A percentile compares a stretch with the other conserved stretches of the same genome.
Conservation (phyloP, 2,797 vertebrate genomes). For the Odontamblyopus lacepedii region DNA sequence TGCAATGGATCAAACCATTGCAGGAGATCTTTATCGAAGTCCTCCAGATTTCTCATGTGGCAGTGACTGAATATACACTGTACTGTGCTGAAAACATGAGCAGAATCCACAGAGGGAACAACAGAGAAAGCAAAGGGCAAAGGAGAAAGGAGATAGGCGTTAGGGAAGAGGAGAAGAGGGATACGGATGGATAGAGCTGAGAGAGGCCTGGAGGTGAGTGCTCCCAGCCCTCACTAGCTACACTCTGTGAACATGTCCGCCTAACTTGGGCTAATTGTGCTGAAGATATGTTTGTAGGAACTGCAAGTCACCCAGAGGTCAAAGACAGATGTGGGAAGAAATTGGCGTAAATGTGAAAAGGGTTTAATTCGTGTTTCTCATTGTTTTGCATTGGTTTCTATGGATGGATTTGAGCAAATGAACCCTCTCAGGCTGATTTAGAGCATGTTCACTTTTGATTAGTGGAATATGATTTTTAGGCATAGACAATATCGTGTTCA, state of each 20-base stretch:
- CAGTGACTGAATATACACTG: conserved; percentile 56
- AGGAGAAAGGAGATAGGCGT: conserved; percentile 18
- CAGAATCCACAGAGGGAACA: conserved; percentile 50
- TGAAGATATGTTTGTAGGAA: conserved; percentile 3
- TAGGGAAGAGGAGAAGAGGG: conserved; percentile 15
- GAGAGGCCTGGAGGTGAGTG: conserved; percentile 31
- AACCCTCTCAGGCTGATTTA: neutral
- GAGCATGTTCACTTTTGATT: too few species aligned
- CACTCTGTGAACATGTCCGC: conserved; percentile 21
- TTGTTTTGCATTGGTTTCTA: neutral
- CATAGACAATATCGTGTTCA: too few species aligned
- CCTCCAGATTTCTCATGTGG: conserved; percentile 54
- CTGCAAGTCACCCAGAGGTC: neutral
- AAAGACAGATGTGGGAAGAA: neutral
- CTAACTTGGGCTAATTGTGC: conserved; percentile 12
- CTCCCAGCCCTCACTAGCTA: conserved; percentile 20
- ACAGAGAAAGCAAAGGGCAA: conserved; percentile 29
- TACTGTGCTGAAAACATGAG: conserved; percentile 59
- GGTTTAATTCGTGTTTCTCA: neutral
- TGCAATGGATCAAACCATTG: conserved; percentile 58
- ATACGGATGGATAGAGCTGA: conserved; percentile 45
- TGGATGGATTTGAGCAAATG: too few species aligned
- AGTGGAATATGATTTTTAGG: too few species aligned
- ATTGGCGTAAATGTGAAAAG: neutral
- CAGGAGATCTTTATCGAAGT: conserved; percentile 54